phyloP scores from a whole-genome alignment of 2,113 vertebrate species.

The Embiotoca jacksoni region DNA sequence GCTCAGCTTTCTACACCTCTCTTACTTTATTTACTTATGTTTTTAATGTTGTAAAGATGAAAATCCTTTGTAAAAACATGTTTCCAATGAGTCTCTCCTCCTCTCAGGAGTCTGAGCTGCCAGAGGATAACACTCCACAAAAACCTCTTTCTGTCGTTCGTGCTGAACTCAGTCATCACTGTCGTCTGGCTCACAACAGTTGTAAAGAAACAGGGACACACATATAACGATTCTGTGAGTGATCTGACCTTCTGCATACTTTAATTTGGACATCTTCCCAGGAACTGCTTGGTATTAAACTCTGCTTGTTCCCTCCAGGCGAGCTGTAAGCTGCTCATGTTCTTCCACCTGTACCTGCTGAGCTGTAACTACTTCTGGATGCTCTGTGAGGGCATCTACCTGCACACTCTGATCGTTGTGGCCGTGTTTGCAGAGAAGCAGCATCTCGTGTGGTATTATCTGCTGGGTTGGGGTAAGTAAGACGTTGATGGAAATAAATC shows the following conservation, averaged over 20 bases:
- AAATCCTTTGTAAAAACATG: background rate
- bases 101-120: conserved; percentile 94
- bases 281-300: background rate
- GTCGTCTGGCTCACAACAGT: conserved; percentile 89
- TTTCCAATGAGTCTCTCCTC: background rate
- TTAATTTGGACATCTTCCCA: no score
- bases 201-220: conserved; percentile 87
- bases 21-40: no score
- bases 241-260: no score
- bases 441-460: conserved; percentile 95
- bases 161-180: conserved; percentile 93
- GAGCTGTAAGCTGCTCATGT: conserved; percentile 92
- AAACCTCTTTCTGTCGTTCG: conserved; percentile 97
- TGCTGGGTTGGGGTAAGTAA: conserved; percentile 93
- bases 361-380: conserved; percentile 99
- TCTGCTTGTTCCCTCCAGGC: conserved; percentile 71
- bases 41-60: no score
- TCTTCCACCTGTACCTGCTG: conserved; percentile 93
- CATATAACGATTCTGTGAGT: conserved; percentile 90
- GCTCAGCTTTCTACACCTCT: background rate
- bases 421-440: conserved; percentile 98
- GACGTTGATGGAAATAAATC: background rate
- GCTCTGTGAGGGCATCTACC: conserved; percentile 98
- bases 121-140: conserved; percentile 98
- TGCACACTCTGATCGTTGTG: conserved; percentile 98